Evolutionary conservation across 2,888 invertebrate species (phyloP).

Genomic region (Osmoderma eremita): DNA sequence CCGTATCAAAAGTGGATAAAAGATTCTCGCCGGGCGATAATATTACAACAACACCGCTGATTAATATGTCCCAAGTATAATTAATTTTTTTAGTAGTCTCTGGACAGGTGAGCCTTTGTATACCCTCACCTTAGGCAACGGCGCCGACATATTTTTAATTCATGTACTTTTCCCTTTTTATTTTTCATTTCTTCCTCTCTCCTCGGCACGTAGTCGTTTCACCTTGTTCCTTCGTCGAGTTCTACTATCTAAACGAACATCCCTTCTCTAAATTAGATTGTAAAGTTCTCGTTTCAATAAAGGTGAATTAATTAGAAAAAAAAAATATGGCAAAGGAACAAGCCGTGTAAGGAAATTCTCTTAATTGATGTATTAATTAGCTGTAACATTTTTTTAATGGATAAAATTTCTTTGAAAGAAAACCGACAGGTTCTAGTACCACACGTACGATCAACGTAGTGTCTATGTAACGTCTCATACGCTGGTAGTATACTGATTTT

Average conservation of each 20-base stretch:
- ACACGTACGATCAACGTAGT: slow-evolving; percentile 23
- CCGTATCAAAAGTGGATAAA: slow-evolving; percentile 29
- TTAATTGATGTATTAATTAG: slow-evolving; percentile 44
- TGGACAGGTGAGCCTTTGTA: slow-evolving; percentile 27
- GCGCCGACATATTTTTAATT: slow-evolving; percentile 38
- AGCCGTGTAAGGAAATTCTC: slow-evolving; percentile 35
- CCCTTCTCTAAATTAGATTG: slow-evolving; percentile 33
- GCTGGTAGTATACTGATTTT: not conserved
- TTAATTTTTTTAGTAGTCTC: slow-evolving; percentile 40
- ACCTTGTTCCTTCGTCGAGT: slow-evolving; percentile 14
- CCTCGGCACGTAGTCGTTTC: slow-evolving; percentile 1
- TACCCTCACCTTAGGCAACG: slow-evolving; percentile 27
- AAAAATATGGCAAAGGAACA: slow-evolving; percentile 20
- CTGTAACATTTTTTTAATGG: slow-evolving; percentile 39
- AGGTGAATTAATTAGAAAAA: slow-evolving; percentile 39
- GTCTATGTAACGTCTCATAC: slow-evolving; percentile 4
- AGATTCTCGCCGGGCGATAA: slow-evolving; percentile 30
- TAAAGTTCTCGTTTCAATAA: slow-evolving; percentile 38
- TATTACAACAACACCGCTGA: slow-evolving; percentile 33
- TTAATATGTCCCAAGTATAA: slow-evolving; percentile 41
- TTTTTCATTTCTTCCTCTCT: slow-evolving; percentile 24
- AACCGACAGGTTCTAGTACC: slow-evolving; percentile 26
- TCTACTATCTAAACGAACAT: slow-evolving; percentile 19
- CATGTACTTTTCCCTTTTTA: slow-evolving; percentile 12
- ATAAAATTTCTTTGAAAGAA: slow-evolving; percentile 26